Conservation (phyloP, 37 sponge, comb jelly and placozoan genomes). For the Beroe ovata region DNA sequence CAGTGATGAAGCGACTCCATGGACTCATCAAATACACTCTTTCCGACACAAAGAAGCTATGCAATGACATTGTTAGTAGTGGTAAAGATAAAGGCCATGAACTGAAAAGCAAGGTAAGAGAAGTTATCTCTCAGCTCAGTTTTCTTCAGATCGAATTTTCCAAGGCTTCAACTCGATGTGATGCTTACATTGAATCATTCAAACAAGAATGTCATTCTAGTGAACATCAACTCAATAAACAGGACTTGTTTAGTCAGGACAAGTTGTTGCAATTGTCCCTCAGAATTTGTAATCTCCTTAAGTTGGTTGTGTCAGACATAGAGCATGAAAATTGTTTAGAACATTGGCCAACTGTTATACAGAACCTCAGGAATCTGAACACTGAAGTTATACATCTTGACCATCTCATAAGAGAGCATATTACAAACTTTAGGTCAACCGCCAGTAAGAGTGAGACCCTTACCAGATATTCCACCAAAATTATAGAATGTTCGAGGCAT, state of each 20-base stretch:
- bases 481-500: conserved; percentile 36
- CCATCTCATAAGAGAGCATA: background rate
- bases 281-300: conserved; percentile 11
- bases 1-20: background rate
- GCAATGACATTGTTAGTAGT: conserved; percentile 18
- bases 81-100: conserved; percentile 9
- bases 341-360: conserved; percentile 16
- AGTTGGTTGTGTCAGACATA: conserved; percentile 7
- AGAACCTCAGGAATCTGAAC: conserved; percentile 7
- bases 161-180: conserved; percentile 20
- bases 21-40: background rate
- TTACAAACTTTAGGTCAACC: conserved; percentile 16
- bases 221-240: conserved; percentile 30
- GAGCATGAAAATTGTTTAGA: conserved; percentile 1
- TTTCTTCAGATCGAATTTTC: conserved; percentile 18
- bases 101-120: background rate
- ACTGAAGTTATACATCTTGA: background rate
- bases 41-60: conserved; percentile 4
- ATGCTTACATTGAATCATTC: conserved; percentile 67
- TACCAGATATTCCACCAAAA: background rate
- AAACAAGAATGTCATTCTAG: conserved; percentile 1
- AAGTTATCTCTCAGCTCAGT: background rate
- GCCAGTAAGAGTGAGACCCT: background rate
- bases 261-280: background rate
- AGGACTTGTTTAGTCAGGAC: background rate